Percentiles rank a stretch among this genome's conserved stretches.
Evolutionary conservation across 2,797 vertebrate species (phyloP).

Genomic region (Melanotaenia pygmaea): DNA sequence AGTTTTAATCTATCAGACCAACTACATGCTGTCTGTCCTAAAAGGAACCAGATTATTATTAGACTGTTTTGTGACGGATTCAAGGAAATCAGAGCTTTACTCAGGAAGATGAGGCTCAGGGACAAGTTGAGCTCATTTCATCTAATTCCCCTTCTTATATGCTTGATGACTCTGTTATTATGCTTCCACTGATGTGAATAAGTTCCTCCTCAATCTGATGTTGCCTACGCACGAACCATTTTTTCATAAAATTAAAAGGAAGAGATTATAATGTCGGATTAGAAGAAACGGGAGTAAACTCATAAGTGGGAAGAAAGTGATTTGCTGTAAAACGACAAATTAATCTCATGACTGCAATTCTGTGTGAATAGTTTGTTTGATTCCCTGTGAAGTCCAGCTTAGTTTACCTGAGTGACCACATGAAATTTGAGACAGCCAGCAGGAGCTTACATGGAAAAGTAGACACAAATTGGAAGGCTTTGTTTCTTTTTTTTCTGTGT

Average conservation of each 20-base stretch:
- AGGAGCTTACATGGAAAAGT: no score
- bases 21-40: not conserved
- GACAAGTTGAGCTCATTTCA: slow-evolving; percentile 4
- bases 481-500: not conserved
- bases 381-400: no score
- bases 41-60: not conserved
- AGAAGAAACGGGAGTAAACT: not conserved
- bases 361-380: no score
- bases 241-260: not conserved
- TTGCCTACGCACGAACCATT: not conserved
- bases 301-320: no score
- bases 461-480: no score
- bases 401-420: no score
- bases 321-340: no score
- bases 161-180: slow-evolving; percentile 24
- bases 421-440: no score
- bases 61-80: slow-evolving; percentile 3
- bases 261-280: not conserved
- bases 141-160: slow-evolving; percentile 17
- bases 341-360: no score
- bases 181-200: slow-evolving; percentile 6
- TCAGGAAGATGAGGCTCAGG: not conserved
- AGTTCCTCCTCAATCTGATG: not conserved
- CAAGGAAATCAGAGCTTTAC: slow-evolving; percentile 3
- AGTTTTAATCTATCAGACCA: not conserved